Base-by-base conservation (phyloP, 2,113 vertebrate species). In the Gorsachius goisagi region DNA sequence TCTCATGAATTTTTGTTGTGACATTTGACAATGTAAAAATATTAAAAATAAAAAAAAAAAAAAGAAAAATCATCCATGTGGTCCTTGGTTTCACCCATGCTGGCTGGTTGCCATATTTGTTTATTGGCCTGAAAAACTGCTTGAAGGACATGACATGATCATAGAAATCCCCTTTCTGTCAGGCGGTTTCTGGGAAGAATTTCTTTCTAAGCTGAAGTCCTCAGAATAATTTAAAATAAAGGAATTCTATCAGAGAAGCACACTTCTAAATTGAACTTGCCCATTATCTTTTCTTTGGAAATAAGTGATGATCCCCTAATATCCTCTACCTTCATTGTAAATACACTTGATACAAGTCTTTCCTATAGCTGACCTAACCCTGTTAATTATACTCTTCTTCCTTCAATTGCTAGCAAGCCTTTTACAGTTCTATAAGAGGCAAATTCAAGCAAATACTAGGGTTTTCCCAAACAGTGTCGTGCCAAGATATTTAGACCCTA, bases 1-100 rank as follows among this genome's bases (percentile, higher is more conserved):
- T 96, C 96, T 94, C 92, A 93, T 58, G 73, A 90, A 90, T 95
- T 94, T 94, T 90, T 94, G 56, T 79, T 58, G 60, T 97, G 93
- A 96, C 86, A 94, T 90, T 86, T 90, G 87, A 94, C 76, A 84
- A 52, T 8, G 55, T 35, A 4, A 60, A 76, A 79, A 68, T 19
- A 64, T 32, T 53, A 6, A 53, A 16, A 53, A 53, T n/a, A 58
- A 52, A 50, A 50, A 49, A 21, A 52, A 50, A 50, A 49, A 20
- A 82, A 0, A 53, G 10, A 39, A 39, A 9, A 39, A 39, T 39
- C 39, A 37, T 5, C 44, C 21, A 2, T 90, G 72, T 76, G 27
- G 90, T 95, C 84, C 72, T 95, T 96, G 96, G 93, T 81, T 93
- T 95, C 72, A 68, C 20, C 72, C 76, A 27, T 6, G 15, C 24